Evolutionary conservation across 2,888 invertebrate species (phyloP), one percentile per base, ranked within the genome.

Genomic region (Boloria selene): DNA sequence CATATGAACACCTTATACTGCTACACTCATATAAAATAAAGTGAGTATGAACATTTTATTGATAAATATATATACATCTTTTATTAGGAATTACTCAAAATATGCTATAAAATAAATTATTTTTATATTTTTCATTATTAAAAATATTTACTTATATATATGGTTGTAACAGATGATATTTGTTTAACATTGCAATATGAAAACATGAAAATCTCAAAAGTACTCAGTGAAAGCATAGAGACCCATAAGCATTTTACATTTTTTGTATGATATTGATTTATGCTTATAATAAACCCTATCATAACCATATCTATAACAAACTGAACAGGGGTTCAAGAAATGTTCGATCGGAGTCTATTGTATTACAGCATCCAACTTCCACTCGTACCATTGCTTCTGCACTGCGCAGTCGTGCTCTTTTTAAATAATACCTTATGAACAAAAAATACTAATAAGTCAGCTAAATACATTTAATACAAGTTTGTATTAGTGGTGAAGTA

Each of bases 361-460:
- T 90, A 78, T 79, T 76, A 74, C 84, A 78, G 83, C 78, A 74
- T 79, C 85, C 77, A 70, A 77, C 75, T 73, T 84, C 88, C 91
- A 91, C 89, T 91, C 83, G 80, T 78, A 76, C 79, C 76, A 75
- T 75, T 79, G 79, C 80, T 75, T 75, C 74, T 81, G 86, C 72
- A 79, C 78, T 82, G 88, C 80, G 80, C 88, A 86, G 90, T 85
- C 79, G 90, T 88, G 82, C 82, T 79, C 70, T 75, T 79, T 75
- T 38, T 77, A 67, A 76, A 77, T 75, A 77, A 82, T 80, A 79
- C 75, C 68, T 69, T 76, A 80, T 82, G 81, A 77, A 73, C 75
- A 76, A 73, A 74, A 76, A 74, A 77, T 75, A 77, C 75, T 75
- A 77, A 77, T 82, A 75, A 75, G 75, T 79, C 78, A 78, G 77